Conservation (phyloP, 2,888 invertebrate species). For the Chalcosyrphus nemorum region DNA sequence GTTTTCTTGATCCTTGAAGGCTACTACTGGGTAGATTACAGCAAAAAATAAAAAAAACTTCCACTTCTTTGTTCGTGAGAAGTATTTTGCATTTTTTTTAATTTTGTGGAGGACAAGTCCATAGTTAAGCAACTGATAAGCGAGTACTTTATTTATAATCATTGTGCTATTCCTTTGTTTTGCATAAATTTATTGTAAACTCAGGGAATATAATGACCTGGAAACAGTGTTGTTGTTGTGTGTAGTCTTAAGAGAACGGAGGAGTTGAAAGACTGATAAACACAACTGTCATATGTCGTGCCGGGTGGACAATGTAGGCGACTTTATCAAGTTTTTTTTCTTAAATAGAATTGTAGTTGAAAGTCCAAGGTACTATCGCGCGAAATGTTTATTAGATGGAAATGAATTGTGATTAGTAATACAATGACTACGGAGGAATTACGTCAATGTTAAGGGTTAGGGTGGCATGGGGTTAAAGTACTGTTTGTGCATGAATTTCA, state of each 20-base stretch:
- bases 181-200: conserved; percentile 5
- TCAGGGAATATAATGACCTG: conserved; percentile 16
- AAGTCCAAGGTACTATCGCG: conserved; percentile 43
- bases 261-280: conserved; percentile 1
- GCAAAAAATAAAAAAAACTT: background rate
- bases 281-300: background rate
- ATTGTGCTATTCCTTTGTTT: background rate
- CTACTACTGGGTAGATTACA: background rate
- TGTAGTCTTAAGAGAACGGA: background rate
- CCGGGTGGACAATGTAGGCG: background rate
- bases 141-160: background rate
- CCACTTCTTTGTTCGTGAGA: background rate
- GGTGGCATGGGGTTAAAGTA: background rate
- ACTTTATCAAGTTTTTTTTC: conserved; percentile 20
- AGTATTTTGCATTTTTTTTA: background rate
- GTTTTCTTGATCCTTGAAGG: background rate
- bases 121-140: background rate
- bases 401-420: background rate
- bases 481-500: background rate
- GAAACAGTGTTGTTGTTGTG: background rate
- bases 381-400: conserved; percentile 29
- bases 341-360: conserved; percentile 9
- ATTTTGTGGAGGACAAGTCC: background rate
- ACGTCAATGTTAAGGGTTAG: background rate
- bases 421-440: background rate